Conservation (phyloP, 2,888 invertebrate species). For the Zele albiditarsus region DNA sequence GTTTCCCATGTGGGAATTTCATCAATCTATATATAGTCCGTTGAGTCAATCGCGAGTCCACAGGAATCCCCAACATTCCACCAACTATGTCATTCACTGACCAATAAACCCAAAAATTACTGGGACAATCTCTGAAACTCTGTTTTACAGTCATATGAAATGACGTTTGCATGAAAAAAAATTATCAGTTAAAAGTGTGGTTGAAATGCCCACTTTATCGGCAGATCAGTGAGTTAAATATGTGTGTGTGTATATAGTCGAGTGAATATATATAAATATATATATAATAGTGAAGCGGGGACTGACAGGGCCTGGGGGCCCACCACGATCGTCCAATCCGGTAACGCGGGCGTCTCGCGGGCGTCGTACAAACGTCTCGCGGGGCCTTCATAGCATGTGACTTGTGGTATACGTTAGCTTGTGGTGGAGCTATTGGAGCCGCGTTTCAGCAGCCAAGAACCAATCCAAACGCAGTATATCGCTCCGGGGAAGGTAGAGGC, state of each 20-base stretch:
- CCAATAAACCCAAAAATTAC: too few relatives aligned
- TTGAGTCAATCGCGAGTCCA: too few relatives aligned
- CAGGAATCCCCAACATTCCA: too few relatives aligned
- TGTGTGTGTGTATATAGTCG: not conserved
- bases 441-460: constrained; percentile 31
- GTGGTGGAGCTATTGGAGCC: constrained; percentile 42
- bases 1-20: too few relatives aligned
- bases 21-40: too few relatives aligned
- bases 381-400: constrained; percentile 6
- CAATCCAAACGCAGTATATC: constrained; percentile 40
- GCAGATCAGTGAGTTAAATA: not conserved
- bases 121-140: too few relatives aligned
- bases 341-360: constrained; percentile 43
- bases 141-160: too few relatives aligned
- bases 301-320: not conserved
- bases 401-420: not conserved
- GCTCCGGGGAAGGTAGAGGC: constrained; percentile 43
- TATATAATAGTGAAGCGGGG: not conserved
- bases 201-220: not conserved
- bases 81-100: too few relatives aligned
- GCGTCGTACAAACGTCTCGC: constrained; percentile 15
- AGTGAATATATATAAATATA: not conserved
- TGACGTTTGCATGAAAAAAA: too few relatives aligned
- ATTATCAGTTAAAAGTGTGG: not conserved
- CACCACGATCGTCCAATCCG: constrained; percentile 40